These are phyloP conservation scores for Ricordea florida DNA, from an alignment of 92 coral and sea anemone genomes.

Conservation along the genomic window DNA sequence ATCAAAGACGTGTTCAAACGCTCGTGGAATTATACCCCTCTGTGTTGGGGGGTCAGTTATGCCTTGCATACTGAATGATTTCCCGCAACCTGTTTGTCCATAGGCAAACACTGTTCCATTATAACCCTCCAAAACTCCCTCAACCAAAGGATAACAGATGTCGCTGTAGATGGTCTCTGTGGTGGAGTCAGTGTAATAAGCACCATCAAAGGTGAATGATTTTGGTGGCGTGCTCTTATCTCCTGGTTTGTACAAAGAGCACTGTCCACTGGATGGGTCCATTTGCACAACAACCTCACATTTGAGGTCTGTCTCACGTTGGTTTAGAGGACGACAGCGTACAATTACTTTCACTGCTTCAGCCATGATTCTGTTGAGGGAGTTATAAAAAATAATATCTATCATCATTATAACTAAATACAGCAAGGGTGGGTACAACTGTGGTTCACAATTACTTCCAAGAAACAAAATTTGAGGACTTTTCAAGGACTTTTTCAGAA, in stretches of 20 bases:
- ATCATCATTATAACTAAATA: no score
- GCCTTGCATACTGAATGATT: slow-evolving; percentile 96
- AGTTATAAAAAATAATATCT: not conserved
- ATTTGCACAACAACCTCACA: slow-evolving; percentile 90
- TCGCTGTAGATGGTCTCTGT: slow-evolving; percentile 97
- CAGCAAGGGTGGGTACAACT: no score
- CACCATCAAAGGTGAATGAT: slow-evolving; percentile 95
- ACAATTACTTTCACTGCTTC: slow-evolving; percentile 99
- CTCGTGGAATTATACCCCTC: slow-evolving; percentile 93
- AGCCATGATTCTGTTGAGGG: slow-evolving; percentile 66
- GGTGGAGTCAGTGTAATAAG: slow-evolving; percentile 87
- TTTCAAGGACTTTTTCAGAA: no score
- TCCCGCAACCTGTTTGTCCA: slow-evolving; percentile 99
- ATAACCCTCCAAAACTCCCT: slow-evolving; percentile 96
- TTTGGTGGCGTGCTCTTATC: slow-evolving; percentile 89
- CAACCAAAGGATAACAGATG: slow-evolving; percentile 94
- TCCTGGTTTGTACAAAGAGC: slow-evolving; percentile 85
- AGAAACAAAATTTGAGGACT: no score
- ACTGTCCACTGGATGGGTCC: slow-evolving; percentile 88
- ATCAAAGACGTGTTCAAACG: slow-evolving; percentile 98
- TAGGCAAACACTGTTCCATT: slow-evolving; percentile 99
- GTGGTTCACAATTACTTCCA: no score
- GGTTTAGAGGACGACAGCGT: slow-evolving; percentile 97
- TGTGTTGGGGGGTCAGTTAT: slow-evolving; percentile 94
- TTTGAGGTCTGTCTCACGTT: slow-evolving; percentile 90